These are phyloP conservation scores for Cepaea hortensis DNA, from an alignment of 2,888 invertebrate genomes.

Conservation along the genomic window DNA sequence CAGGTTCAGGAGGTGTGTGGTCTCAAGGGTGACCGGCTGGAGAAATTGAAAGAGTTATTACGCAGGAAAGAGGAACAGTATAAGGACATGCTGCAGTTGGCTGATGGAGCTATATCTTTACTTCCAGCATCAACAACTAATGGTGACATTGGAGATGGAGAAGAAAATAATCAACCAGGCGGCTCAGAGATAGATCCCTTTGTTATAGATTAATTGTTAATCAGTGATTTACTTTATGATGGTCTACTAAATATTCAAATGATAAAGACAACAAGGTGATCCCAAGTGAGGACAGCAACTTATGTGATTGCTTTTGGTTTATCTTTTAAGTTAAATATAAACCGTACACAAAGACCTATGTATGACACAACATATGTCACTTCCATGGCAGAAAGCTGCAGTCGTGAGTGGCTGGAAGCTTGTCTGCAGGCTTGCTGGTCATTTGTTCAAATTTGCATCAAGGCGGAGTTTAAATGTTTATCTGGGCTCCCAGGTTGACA, in stretches of 20 bases:
- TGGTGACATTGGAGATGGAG: not conserved
- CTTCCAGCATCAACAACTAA: not conserved
- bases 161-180: not conserved
- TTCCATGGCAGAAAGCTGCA: too few species aligned
- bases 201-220: conserved; percentile 33
- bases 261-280: too few species aligned
- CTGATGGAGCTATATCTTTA: not conserved
- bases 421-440: too few species aligned
- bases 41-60: conserved; percentile 42
- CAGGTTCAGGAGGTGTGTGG: conserved; percentile 25
- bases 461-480: too few species aligned
- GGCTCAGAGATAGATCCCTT: conserved; percentile 32
- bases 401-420: too few species aligned
- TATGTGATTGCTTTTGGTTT: not conserved
- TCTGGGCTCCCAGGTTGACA: too few species aligned
- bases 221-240: not conserved
- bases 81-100: not conserved
- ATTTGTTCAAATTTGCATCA: too few species aligned
- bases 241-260: too few species aligned
- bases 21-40: conserved; percentile 38
- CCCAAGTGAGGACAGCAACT: too few species aligned
- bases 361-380: not conserved
- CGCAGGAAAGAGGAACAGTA: conserved; percentile 28
- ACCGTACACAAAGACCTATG: not conserved
- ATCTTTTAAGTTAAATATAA: not conserved